phyloP scores from a whole-genome alignment of 2,888 invertebrate genomes.

The Amphimallon solstitiale region DNA sequence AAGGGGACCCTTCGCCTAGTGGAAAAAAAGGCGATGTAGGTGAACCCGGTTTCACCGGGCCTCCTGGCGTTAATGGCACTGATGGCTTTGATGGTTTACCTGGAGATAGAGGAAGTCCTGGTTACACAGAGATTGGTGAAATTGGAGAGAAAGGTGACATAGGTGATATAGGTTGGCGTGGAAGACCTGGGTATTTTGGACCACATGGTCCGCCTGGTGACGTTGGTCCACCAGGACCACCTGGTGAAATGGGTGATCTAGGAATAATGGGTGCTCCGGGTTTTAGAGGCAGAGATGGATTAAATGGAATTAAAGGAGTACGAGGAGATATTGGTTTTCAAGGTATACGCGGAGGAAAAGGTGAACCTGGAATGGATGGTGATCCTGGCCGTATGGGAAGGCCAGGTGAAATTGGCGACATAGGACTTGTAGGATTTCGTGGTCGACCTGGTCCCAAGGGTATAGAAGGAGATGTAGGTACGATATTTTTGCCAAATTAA shows the following conservation, averaged over 20 bases:
- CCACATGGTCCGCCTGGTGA: conserved; percentile 46
- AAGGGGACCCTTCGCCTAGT: conserved; percentile 71
- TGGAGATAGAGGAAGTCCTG: conserved; percentile 64
- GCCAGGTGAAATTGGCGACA: conserved; percentile 24
- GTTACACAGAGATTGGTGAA: conserved; percentile 55
- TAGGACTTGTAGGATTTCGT: conserved; percentile 64
- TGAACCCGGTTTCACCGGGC: conserved; percentile 64
- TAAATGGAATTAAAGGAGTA: conserved; percentile 65
- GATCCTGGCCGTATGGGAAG: conserved; percentile 33
- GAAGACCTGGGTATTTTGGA: conserved; percentile 55
- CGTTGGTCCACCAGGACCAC: conserved; percentile 48
- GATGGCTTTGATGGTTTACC: conserved; percentile 69
- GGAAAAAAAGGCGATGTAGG: conserved; percentile 73
- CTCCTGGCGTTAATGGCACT: conserved; percentile 66
- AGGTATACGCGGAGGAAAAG: conserved; percentile 63
- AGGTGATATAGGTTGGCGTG: conserved; percentile 69
- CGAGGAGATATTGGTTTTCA: conserved; percentile 65
- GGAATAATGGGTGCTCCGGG: conserved; percentile 65
- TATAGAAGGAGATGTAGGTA: conserved; percentile 41
- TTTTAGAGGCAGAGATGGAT: conserved; percentile 44
- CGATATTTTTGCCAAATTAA: too few relatives aligned
- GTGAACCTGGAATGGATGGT: conserved; percentile 70
- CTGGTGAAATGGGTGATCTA: conserved; percentile 66
- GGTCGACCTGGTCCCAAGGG: conserved; percentile 69
- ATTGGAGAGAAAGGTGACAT: conserved; percentile 68